Conservation (phyloP, 2,888 invertebrate species). For the Hypsopygia costalis region DNA sequence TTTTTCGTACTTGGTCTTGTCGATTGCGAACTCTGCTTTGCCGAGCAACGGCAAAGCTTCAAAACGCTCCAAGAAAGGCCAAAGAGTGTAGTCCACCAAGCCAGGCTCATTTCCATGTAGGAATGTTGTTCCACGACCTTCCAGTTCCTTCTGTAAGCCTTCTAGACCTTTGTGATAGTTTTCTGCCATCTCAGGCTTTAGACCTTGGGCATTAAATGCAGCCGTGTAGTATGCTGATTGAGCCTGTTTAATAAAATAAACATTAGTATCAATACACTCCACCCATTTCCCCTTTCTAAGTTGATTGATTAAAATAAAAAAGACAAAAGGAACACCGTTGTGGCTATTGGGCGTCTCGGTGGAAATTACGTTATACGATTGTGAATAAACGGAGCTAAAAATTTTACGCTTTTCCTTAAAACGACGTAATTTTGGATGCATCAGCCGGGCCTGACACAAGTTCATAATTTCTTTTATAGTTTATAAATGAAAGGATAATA, state of each 20-base stretch:
- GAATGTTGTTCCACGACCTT: slow-evolving; percentile 81
- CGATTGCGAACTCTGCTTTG: slow-evolving; percentile 83
- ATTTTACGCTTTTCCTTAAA: no score
- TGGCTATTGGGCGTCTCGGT: no score
- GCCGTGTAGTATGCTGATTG: slow-evolving; percentile 78
- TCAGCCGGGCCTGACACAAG: no score
- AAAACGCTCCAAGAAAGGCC: slow-evolving; percentile 90
- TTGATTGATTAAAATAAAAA: no score
- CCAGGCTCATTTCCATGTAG: slow-evolving; percentile 86
- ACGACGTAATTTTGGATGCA: no score
- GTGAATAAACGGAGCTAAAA: no score
- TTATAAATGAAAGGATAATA: no score
- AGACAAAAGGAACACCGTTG: no score
- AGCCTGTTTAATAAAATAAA: slow-evolving; percentile 45
- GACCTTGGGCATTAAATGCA: slow-evolving; percentile 54
- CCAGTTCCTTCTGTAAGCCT: slow-evolving; percentile 83
- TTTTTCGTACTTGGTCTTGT: slow-evolving; percentile 82
- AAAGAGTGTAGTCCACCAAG: slow-evolving; percentile 90
- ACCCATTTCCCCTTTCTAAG: no score
- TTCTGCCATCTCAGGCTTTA: slow-evolving; percentile 62
- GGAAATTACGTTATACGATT: no score
- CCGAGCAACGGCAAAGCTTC: slow-evolving; percentile 79
- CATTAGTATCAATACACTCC: no score
- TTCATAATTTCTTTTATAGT: no score
- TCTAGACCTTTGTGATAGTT: slow-evolving; percentile 81